These are phyloP conservation scores for Cryptoleucopteryx plumbea DNA, from an alignment of 2,113 vertebrate genomes.

Conservation along the genomic window DNA sequence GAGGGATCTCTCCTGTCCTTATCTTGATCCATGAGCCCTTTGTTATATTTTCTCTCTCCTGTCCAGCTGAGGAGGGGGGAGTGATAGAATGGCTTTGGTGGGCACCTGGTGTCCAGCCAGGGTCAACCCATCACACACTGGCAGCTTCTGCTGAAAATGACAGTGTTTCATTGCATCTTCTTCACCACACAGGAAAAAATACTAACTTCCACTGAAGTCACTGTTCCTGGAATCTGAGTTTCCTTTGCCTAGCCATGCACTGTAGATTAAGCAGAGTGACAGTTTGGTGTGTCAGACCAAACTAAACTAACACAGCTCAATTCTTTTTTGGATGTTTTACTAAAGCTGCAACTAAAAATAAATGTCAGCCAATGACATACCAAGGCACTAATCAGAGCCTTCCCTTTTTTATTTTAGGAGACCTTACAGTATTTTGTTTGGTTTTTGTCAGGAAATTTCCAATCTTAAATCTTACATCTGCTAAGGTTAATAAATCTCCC, in stretches of 20 bases:
- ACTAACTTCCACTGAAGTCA: background rate
- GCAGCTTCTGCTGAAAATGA: background rate
- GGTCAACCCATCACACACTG: background rate
- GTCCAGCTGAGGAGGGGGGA: no score
- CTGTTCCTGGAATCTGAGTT: background rate
- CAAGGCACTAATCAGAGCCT: background rate
- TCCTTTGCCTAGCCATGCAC: background rate
- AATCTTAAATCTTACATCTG: slow-evolving; percentile 17
- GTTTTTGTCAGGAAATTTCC: slow-evolving; percentile 4
- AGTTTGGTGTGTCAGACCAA: background rate
- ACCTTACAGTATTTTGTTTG: background rate
- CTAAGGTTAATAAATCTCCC: slow-evolving; percentile 46
- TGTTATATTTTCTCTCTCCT: no score
- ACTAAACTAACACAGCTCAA: background rate
- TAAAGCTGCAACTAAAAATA: slow-evolving; percentile 6
- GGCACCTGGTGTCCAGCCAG: no score
- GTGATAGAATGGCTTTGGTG: no score
- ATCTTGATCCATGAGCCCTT: no score
- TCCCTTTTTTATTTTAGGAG: background rate
- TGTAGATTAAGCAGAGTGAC: background rate
- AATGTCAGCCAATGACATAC: background rate
- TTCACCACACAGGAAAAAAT: background rate
- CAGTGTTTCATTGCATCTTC: background rate
- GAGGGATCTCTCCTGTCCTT: no score
- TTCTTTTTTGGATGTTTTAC: background rate